Evolutionary conservation across 2,113 vertebrate genomes (phyloP).

Genomic region (Megaceryle torquata): DNA sequence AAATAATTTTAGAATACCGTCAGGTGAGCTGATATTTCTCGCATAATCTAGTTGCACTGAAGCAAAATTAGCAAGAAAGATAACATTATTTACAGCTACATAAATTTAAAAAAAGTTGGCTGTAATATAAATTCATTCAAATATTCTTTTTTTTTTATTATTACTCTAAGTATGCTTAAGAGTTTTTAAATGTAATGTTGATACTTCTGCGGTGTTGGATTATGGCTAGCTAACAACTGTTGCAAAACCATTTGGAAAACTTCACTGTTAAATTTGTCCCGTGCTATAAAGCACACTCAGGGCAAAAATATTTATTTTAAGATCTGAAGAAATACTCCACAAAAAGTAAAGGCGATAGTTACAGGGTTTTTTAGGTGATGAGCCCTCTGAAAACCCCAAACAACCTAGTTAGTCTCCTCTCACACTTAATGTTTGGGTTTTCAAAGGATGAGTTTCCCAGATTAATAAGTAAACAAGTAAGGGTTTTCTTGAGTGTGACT

Average conservation of each 20-base stretch:
- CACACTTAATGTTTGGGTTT: not conserved
- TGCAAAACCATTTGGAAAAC: not conserved
- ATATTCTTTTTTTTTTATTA: not conserved
- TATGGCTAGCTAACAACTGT: not conserved
- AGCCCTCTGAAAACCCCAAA: not conserved
- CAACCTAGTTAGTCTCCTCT: accelerated
- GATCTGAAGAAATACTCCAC: not conserved
- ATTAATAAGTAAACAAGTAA: not conserved
- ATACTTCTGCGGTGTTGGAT: not conserved
- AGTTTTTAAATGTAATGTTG: not conserved
- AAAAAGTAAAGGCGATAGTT: not conserved
- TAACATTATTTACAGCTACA: not conserved
- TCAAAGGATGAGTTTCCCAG: not conserved
- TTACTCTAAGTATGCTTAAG: not conserved
- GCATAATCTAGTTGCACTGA: not conserved
- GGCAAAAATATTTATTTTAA: not conserved
- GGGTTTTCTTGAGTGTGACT: not conserved
- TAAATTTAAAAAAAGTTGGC: not conserved
- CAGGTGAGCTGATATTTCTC: conserved; percentile 73
- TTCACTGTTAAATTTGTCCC: not conserved
- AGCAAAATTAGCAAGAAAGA: not conserved
- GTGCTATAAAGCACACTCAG: not conserved
- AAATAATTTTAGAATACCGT: conserved; percentile 88
- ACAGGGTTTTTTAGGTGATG: not conserved
- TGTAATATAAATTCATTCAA: not conserved